Percentiles rank a stretch among this genome's conserved stretches.
These are phyloP conservation scores for Aphidoletes aphidimyza DNA, from an alignment of 2,888 invertebrate genomes.

Conservation along the genomic window DNA sequence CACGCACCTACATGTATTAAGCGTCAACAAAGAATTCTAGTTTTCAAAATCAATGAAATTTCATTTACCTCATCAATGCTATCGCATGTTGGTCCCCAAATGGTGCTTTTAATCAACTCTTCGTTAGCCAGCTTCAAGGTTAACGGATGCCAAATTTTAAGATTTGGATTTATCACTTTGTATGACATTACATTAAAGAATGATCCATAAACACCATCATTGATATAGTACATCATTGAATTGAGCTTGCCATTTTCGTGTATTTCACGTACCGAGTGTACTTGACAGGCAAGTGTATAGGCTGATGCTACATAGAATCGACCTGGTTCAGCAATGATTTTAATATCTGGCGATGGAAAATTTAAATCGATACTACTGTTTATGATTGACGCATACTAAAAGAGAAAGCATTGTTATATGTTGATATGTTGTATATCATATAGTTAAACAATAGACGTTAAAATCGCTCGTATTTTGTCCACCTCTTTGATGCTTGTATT, in stretches of 20 bases:
- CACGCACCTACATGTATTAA: conserved; percentile 66
- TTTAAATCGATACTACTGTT: conserved; percentile 81
- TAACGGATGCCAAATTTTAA: conserved; percentile 81
- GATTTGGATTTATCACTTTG: too few relatives aligned
- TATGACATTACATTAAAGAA: too few relatives aligned
- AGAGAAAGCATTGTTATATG: conserved; percentile 64
- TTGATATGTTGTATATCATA: too few relatives aligned
- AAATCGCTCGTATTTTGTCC: too few relatives aligned
- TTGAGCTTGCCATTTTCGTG: conserved; percentile 62
- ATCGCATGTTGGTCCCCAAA: conserved; percentile 99
- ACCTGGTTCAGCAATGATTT: conserved; percentile 96
- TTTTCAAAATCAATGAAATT: too few relatives aligned
- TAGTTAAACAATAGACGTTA: too few relatives aligned
- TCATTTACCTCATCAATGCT: conserved; percentile 86
- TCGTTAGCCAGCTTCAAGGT: conserved; percentile 62
- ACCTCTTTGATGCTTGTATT: conserved; percentile 77
- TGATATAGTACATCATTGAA: conserved; percentile 94
- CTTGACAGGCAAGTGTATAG: conserved; percentile 87
- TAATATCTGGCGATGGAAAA: conserved; percentile 81
- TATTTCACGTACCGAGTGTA: conserved; percentile 77
- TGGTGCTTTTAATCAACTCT: conserved; percentile 71
- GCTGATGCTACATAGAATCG: conserved; percentile 96
- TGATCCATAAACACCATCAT: conserved; percentile 98
- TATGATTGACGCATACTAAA: conserved; percentile 76
- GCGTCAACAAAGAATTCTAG: too few relatives aligned